phyloP scores from a whole-genome alignment of 2,797 vertebrate species.

The Philypnodon macrostomus region DNA sequence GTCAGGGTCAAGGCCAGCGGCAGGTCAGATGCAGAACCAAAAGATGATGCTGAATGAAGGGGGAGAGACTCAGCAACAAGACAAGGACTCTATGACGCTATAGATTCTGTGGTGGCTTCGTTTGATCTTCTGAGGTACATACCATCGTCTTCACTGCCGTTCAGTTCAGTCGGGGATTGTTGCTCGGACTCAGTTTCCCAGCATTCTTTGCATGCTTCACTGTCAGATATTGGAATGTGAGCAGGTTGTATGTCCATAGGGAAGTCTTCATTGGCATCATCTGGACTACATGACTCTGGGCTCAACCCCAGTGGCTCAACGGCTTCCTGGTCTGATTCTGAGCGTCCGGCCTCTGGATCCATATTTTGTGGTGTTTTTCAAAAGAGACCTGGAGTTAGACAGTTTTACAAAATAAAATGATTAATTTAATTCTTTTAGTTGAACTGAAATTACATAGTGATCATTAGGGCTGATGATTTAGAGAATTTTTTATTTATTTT shows the following conservation, averaged over 20 bases:
- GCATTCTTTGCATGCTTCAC: slow-evolving; percentile 21
- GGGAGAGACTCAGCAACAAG: too few relatives aligned
- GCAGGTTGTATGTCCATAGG: slow-evolving; percentile 34
- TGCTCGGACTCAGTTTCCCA: slow-evolving; percentile 70
- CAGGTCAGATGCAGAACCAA: slow-evolving; percentile 40
- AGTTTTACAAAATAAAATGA: slow-evolving; percentile 6
- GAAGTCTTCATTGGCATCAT: slow-evolving; percentile 59
- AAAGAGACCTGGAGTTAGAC: slow-evolving; percentile 48
- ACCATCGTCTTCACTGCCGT: slow-evolving; percentile 47
- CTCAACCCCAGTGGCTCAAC: slow-evolving; percentile 58
- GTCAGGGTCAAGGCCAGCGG: slow-evolving; percentile 60
- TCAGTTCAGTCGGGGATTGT: too few relatives aligned
- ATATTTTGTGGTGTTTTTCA: slow-evolving; percentile 48
- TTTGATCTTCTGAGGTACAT: slow-evolving; percentile 35
- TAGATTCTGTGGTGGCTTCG: too few relatives aligned
- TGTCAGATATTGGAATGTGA: slow-evolving; percentile 43
- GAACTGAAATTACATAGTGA: too few relatives aligned
- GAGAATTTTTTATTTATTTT: too few relatives aligned
- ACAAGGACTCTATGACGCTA: too few relatives aligned
- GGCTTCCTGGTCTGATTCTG: slow-evolving; percentile 63
- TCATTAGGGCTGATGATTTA: too few relatives aligned
- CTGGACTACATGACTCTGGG: slow-evolving; percentile 53
- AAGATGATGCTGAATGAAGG: slow-evolving; percentile 53
- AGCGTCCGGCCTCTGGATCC: slow-evolving; percentile 62
- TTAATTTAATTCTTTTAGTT: too few relatives aligned